phyloP scores from a whole-genome alignment of 2,797 vertebrate genomes.

The Tauraco hartlaubi region DNA sequence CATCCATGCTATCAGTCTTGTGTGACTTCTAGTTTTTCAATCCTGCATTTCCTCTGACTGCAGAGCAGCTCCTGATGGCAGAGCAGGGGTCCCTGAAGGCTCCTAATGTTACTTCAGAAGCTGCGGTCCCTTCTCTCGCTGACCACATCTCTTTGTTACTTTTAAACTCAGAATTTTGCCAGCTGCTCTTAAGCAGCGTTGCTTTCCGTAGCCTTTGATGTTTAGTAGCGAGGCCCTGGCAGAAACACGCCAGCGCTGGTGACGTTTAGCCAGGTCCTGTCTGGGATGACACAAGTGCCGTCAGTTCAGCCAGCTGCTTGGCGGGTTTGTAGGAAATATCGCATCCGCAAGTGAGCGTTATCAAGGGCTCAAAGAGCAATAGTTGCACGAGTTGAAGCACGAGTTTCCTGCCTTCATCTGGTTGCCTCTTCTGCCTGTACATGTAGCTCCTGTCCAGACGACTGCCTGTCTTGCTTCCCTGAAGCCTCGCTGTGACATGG shows the following conservation, averaged over 20 bases:
- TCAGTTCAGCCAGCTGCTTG: not conserved
- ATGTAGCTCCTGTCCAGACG: not conserved
- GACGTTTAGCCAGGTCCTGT: not conserved
- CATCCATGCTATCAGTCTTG: not conserved
- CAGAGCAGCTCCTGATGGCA: not conserved
- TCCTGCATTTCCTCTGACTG: not conserved
- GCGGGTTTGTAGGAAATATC: not conserved
- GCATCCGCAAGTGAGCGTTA: accelerated
- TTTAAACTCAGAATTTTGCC: not conserved
- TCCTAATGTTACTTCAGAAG: not conserved
- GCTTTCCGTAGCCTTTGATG: not conserved
- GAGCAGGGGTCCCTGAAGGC: not conserved
- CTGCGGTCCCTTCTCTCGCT: not conserved
- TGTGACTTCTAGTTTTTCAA: not conserved
- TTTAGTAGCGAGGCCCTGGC: not conserved
- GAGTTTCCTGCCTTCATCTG: not conserved
- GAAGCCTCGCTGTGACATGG: not conserved
- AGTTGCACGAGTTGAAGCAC: not conserved
- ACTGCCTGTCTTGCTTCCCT: not conserved
- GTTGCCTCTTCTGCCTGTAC: not conserved
- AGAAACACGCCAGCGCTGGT: not conserved
- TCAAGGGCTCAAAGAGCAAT: not conserved
- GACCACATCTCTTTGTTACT: not conserved
- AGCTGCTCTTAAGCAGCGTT: not conserved
- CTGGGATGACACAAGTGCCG: not conserved